Percentiles rank a stretch among this genome's conserved stretches.
Conservation (phyloP, 2,797 vertebrate genomes). For the Hapalemur alaotrensis region DNA sequence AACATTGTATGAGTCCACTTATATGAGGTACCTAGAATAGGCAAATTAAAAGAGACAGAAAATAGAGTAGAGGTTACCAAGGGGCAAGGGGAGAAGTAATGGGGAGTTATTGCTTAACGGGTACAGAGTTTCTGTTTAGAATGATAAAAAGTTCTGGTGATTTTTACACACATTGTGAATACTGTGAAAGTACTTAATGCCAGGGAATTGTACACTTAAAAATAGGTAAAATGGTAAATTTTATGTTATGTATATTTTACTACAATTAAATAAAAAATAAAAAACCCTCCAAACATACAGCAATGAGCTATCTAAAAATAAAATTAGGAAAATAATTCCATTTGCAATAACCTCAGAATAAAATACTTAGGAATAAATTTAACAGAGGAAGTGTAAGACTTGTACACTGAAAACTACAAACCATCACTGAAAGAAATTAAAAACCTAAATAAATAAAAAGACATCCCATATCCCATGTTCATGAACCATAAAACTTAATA, state of each 20-base stretch:
- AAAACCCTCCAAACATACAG: background rate
- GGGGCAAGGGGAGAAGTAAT: background rate
- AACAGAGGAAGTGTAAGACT: background rate
- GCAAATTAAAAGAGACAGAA: background rate
- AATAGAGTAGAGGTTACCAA: background rate
- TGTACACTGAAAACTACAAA: background rate
- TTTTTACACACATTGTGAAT: background rate
- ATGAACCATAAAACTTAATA: background rate
- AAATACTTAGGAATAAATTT: conserved; percentile 10
- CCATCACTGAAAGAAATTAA: background rate
- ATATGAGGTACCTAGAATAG: background rate
- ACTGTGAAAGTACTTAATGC: background rate
- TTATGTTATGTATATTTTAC: background rate
- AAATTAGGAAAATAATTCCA: background rate
- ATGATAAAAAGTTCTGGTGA: background rate
- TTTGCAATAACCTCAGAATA: background rate
- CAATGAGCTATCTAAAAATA: background rate
- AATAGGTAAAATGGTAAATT: background rate
- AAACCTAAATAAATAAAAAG: background rate
- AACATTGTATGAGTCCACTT: background rate
- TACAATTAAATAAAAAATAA: background rate
- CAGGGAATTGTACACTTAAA: background rate
- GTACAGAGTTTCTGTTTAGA: background rate
- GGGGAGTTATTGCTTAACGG: background rate
- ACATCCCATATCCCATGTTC: background rate